phyloP scores from a whole-genome alignment of 2,113 vertebrate genomes.

The Macroglossus sobrinus region DNA sequence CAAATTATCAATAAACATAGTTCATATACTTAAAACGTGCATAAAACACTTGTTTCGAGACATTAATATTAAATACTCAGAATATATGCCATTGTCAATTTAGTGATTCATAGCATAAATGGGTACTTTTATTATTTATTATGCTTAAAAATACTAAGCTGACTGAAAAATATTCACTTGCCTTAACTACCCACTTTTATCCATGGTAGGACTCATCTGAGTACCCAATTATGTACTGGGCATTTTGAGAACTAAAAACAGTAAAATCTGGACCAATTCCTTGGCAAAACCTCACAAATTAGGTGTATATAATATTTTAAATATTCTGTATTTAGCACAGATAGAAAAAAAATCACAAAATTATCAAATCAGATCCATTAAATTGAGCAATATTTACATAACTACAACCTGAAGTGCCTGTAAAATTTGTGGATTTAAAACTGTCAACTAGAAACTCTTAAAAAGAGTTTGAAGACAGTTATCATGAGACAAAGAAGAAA shows the following conservation, averaged over 20 bases:
- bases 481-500: not conserved
- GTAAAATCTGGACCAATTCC: not conserved
- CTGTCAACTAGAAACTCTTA: not conserved
- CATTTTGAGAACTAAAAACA: not conserved
- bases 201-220: not conserved
- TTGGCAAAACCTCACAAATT: not conserved
- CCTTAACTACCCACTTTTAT: not conserved
- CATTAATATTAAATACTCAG: not conserved
- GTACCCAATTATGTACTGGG: fast-evolving
- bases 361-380: not conserved
- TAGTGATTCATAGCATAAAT: not conserved
- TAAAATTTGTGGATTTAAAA: not conserved
- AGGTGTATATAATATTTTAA: not conserved
- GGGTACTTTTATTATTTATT: not conserved
- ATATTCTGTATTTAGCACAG: not conserved
- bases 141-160: not conserved
- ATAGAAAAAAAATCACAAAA: not conserved
- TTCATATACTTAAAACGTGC: not conserved
- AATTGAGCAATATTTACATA: not conserved
- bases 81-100: not conserved
- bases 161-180: not conserved
- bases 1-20: not conserved
- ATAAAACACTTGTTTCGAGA: not conserved
- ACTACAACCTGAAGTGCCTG: not conserved
- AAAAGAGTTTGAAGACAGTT: not conserved